Evolutionary conservation across 1,140 invertebrate species (phyloP).

Genomic region (Ylistrum balloti): DNA sequence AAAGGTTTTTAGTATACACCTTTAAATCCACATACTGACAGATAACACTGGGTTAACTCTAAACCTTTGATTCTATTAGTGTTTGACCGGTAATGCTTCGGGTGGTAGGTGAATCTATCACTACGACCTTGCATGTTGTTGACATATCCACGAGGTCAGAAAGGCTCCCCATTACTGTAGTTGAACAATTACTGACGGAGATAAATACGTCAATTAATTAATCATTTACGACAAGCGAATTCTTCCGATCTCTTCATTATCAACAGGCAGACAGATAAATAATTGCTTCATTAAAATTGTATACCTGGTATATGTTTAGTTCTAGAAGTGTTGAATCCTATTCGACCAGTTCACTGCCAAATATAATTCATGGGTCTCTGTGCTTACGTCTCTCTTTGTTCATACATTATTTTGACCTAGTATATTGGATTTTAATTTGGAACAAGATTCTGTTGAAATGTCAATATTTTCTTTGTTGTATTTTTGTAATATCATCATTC

Average conservation of each 20-base stretch:
- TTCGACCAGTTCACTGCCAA: too few species aligned
- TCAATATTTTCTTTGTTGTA: too few species aligned
- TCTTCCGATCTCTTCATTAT: background rate
- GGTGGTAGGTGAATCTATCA: background rate
- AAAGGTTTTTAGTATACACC: background rate
- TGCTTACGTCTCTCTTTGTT: too few species aligned
- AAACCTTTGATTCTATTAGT: background rate
- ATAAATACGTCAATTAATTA: background rate
- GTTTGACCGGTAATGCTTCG: background rate
- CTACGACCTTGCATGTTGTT: background rate
- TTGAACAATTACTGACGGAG: background rate
- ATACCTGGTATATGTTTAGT: too few species aligned
- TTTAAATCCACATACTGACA: background rate
- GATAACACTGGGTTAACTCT: background rate
- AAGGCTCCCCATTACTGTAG: background rate
- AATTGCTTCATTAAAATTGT: background rate
- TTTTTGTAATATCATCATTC: too few species aligned
- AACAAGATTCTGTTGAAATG: too few species aligned
- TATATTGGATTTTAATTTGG: too few species aligned
- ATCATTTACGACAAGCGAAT: background rate
- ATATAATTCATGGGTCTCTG: too few species aligned
- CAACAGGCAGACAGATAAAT: background rate
- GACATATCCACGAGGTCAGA: conserved; percentile 12
- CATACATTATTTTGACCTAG: too few species aligned
- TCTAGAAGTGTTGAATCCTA: too few species aligned